Percentiles rank a stretch among this genome's conserved stretches.
These are phyloP conservation scores for Oopsacas minuta DNA, from an alignment of 37 sponge, comb jelly and placozoan genomes.

Conservation along the genomic window DNA sequence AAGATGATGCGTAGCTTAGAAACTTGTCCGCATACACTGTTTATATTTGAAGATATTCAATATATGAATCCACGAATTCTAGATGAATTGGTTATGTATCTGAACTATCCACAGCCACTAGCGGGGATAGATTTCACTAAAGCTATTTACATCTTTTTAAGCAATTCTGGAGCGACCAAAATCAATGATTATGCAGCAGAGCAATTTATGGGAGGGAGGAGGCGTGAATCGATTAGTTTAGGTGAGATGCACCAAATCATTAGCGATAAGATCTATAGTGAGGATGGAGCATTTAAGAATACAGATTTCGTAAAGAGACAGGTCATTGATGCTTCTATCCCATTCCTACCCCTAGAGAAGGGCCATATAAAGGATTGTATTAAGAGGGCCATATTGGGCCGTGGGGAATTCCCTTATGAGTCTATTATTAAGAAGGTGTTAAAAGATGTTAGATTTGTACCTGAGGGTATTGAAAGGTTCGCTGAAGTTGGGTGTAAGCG, in stretches of 20 bases:
- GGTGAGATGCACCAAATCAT: not conserved
- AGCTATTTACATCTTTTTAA: constrained; percentile 13
- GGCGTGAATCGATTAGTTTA: not conserved
- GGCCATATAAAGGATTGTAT: not conserved
- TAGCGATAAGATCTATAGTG: not conserved
- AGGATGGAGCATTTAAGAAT: not conserved
- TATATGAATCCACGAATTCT: not conserved
- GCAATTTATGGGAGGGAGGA: not conserved
- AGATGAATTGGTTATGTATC: not conserved
- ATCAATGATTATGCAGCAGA: constrained; percentile 21
- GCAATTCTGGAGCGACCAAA: constrained; percentile 21
- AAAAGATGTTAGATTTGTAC: not conserved
- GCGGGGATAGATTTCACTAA: constrained; percentile 12
- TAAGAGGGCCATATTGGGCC: not conserved
- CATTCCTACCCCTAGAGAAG: constrained; percentile 22
- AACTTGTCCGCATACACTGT: not conserved
- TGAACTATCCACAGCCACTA: not conserved
- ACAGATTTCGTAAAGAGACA: not conserved
- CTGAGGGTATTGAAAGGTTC: not conserved
- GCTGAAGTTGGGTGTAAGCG: not conserved
- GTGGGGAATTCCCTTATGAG: too few species aligned
- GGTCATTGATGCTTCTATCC: constrained; percentile 20
- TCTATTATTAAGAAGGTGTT: not conserved
- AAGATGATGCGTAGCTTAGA: not conserved
- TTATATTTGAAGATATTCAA: constrained; percentile 19